Conservation (phyloP, 1,140 invertebrate species). For the Stratiolaelaps scimitus region DNA sequence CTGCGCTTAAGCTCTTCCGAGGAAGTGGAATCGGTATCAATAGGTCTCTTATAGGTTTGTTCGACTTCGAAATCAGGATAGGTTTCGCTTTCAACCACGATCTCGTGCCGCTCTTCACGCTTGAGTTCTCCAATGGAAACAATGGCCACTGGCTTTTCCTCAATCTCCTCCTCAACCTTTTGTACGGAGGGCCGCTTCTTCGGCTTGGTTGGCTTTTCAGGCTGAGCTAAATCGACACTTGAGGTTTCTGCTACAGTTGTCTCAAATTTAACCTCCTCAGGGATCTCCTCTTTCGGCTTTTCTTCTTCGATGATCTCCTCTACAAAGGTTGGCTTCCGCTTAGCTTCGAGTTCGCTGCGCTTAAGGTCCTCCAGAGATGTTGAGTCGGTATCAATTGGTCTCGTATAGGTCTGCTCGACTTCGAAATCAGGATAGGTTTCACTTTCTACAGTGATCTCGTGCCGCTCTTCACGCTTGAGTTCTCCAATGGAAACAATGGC, state of each 20-base stretch:
- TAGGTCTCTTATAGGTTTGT: constrained; percentile 4
- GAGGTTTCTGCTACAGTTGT: background rate
- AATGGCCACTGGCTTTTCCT: background rate
- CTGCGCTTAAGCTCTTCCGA: background rate
- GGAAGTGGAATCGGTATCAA: background rate
- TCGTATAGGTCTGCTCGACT: background rate
- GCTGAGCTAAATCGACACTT: background rate
- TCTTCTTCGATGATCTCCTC: background rate
- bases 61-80: constrained; percentile 14
- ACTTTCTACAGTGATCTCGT: background rate
- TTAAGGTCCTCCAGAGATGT: background rate
- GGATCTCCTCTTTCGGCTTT: background rate
- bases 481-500: background rate
- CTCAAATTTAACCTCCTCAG: background rate
- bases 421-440: constrained; percentile 3
- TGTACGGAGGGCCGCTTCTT: constrained; percentile 17
- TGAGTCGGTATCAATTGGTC: background rate
- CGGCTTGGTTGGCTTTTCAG: background rate
- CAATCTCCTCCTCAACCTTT: constrained; percentile 7
- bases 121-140: background rate
- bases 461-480: background rate
- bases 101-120: background rate
- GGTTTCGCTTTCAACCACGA: background rate
- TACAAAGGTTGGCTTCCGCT: background rate
- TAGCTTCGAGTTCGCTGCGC: background rate